Evolutionary conservation across 2,888 invertebrate genomes (phyloP).

Genomic region (Andrena flavipes): DNA sequence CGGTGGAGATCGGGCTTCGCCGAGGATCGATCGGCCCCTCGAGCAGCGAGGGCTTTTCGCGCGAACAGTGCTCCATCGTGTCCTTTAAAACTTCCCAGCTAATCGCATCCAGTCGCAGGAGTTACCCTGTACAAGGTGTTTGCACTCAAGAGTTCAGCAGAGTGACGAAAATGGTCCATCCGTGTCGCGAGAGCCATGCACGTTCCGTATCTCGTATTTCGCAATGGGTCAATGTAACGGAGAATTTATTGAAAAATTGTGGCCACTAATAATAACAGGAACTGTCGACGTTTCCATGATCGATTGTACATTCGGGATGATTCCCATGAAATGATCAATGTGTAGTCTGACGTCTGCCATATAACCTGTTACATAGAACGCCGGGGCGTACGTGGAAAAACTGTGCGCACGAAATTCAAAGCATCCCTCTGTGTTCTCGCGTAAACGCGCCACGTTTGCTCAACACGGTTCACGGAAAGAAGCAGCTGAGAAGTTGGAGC

Average conservation of each 20-base stretch:
- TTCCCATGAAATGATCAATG: neutral
- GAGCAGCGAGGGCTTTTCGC: neutral
- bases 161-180: too few species aligned
- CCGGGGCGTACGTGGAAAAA: neutral
- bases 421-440: neutral
- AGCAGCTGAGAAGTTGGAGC: conserved; percentile 16
- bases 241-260: too few species aligned
- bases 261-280: neutral
- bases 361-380: neutral
- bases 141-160: too few species aligned
- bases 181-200: too few species aligned
- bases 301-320: neutral
- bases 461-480: conserved; percentile 24
- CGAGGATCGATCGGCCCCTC: neutral
- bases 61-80: neutral
- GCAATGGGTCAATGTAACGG: too few species aligned
- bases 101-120: too few species aligned
- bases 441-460: conserved; percentile 1
- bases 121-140: too few species aligned
- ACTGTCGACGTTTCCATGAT: neutral
- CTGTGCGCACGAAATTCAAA: neutral
- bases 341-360: neutral
- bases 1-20: neutral
- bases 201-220: too few species aligned
- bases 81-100: too few species aligned